A percentile compares a stretch with the other conserved stretches of the same genome.
Conservation (phyloP, 2,888 invertebrate species). For the Proisotoma minuta region DNA sequence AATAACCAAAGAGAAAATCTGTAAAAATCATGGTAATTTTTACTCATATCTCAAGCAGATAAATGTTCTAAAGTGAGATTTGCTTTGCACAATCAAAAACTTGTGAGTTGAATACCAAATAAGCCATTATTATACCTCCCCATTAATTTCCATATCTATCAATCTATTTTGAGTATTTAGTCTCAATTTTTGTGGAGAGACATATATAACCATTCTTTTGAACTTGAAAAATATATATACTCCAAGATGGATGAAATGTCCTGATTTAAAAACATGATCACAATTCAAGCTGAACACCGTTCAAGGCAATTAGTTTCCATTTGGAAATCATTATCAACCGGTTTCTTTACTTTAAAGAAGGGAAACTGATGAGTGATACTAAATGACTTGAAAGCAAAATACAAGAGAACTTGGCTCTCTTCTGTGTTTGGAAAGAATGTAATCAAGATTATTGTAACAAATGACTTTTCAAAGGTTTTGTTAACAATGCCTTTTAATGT, state of each 20-base stretch:
- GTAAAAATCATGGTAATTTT: neutral
- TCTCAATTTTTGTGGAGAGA: neutral
- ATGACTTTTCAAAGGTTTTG: conserved; percentile 1
- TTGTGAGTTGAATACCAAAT: neutral
- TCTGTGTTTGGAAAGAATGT: neutral
- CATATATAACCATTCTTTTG: too few species aligned
- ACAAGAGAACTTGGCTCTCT: neutral
- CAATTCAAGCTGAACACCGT: conserved; percentile 15
- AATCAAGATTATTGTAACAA: conserved; percentile 14
- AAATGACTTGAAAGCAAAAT: conserved; percentile 12
- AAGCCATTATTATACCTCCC: neutral
- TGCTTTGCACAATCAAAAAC: neutral
- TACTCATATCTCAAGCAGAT: neutral
- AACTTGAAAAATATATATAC: too few species aligned
- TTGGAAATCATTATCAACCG: conserved; percentile 39
- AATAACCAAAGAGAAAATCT: neutral
- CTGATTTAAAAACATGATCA: too few species aligned
- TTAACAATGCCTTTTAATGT: conserved; percentile 5
- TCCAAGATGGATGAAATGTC: too few species aligned
- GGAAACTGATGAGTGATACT: conserved; percentile 13
- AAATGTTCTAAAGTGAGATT: neutral
- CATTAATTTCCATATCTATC: neutral
- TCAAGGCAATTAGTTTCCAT: conserved; percentile 41
- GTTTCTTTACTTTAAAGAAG: conserved; percentile 24
- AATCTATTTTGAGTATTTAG: conserved; percentile 1